These are phyloP conservation scores for Corythornis cristatus DNA, from an alignment of 2,113 vertebrate species.

Conservation along the genomic window DNA sequence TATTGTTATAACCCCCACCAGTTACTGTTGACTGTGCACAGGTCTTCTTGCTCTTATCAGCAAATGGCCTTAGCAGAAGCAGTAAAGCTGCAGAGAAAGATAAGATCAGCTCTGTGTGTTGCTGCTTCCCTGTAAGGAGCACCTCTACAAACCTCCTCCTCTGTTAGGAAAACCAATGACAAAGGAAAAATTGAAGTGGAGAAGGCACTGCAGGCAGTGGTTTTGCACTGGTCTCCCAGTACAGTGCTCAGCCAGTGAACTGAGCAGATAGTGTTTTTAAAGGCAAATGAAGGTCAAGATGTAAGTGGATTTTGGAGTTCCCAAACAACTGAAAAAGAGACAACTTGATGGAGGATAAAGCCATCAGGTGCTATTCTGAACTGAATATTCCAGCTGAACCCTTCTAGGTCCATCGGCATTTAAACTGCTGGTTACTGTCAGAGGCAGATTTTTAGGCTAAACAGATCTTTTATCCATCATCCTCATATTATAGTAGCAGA, in stretches of 20 bases:
- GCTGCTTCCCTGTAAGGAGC: neutral
- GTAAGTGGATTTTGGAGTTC: neutral
- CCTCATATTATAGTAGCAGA: neutral
- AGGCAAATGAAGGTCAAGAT: neutral
- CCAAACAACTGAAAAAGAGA: neutral
- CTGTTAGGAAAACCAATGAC: neutral
- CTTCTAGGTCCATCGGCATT: neutral
- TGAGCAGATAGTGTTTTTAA: neutral
- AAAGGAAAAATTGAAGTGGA: neutral
- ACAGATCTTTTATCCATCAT: neutral
- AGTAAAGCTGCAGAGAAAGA: conserved; percentile 1
- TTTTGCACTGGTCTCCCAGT: neutral
- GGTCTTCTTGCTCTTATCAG: neutral
- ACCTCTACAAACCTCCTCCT: neutral
- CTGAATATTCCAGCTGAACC: neutral
- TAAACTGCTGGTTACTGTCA: neutral
- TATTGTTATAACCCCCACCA: neutral
- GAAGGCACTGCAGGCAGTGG: neutral
- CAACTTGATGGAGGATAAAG: neutral
- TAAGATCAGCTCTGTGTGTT: neutral
- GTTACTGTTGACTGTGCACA: neutral
- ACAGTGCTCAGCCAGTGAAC: neutral
- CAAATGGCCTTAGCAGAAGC: neutral
- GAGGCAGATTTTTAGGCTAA: neutral
- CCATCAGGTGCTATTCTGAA: neutral